These are phyloP conservation scores for Lochmaea crataegi DNA, from an alignment of 2,888 invertebrate species.

Conservation along the genomic window DNA sequence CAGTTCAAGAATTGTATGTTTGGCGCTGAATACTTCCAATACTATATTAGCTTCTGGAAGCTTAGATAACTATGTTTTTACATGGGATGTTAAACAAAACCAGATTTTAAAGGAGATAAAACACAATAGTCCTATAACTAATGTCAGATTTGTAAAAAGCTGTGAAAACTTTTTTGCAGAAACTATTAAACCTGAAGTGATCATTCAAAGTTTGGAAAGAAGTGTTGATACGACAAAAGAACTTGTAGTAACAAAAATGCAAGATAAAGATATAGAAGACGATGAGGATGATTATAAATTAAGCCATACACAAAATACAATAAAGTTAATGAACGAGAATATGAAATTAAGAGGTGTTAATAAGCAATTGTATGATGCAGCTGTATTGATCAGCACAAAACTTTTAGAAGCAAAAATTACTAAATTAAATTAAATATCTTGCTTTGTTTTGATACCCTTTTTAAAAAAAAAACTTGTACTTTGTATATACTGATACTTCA, in stretches of 20 bases:
- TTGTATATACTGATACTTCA: too few relatives aligned
- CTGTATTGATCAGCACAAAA: constrained; percentile 48
- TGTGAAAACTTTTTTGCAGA: constrained; percentile 71
- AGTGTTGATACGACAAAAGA: constrained; percentile 70
- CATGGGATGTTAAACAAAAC: constrained; percentile 85
- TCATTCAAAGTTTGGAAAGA: constrained; percentile 74
- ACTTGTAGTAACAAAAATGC: constrained; percentile 65
- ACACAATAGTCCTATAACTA: constrained; percentile 81
- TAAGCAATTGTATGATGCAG: constrained; percentile 69
- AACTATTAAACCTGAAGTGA: constrained; percentile 69
- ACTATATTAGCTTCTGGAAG: constrained; percentile 81
- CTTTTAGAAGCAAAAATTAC: background rate
- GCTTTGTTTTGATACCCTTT: background rate
- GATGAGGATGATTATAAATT: constrained; percentile 52
- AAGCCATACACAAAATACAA: constrained; percentile 43
- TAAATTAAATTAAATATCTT: background rate
- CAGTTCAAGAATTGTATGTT: constrained; percentile 74
- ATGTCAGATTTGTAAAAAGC: constrained; percentile 74
- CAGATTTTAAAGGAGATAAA: constrained; percentile 78
- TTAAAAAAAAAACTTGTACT: too few relatives aligned
- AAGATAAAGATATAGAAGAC: constrained; percentile 59
- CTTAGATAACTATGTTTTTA: constrained; percentile 76
- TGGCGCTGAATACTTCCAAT: constrained; percentile 80
- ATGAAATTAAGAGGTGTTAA: constrained; percentile 70
- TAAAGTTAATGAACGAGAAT: constrained; percentile 66